Evolutionary conservation across 2,888 invertebrate genomes (phyloP).

Genomic region (Oxytorus armatus): DNA sequence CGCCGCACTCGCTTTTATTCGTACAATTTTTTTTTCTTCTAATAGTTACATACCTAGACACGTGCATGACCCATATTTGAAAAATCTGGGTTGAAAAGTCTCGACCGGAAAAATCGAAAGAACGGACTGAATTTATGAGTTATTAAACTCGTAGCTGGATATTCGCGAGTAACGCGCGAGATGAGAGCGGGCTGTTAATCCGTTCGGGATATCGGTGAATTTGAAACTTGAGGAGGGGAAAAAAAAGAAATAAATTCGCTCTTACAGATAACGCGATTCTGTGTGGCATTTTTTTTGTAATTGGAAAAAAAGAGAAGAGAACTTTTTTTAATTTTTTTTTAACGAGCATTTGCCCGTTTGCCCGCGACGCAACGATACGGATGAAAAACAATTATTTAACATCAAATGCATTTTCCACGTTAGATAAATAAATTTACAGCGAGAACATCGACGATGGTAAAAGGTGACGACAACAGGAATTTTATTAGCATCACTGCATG

Average conservation of each 20-base stretch:
- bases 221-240: not conserved
- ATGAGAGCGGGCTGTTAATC: constrained; percentile 30
- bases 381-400: constrained; percentile 50
- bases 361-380: constrained; percentile 16
- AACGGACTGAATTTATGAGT: constrained; percentile 22
- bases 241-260: constrained; percentile 2
- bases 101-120: not conserved
- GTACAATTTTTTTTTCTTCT: constrained; percentile 13
- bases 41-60: constrained; percentile 16
- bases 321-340: constrained; percentile 2
- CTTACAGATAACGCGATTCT: constrained; percentile 50
- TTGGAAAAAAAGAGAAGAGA: too few species aligned
- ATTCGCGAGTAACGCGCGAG: constrained; percentile 22
- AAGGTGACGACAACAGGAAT: constrained; percentile 75
- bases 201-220: constrained; percentile 24
- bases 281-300: constrained; percentile 48
- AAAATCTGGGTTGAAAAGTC: constrained; percentile 27
- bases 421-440: constrained; percentile 75
- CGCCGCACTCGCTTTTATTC: constrained; percentile 63
- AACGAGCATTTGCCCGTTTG: constrained; percentile 19
- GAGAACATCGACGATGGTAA: constrained; percentile 79
- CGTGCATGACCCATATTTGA: constrained; percentile 57
- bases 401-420: constrained; percentile 67
- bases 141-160: constrained; percentile 21
- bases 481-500: constrained; percentile 74